Evolutionary conservation across 2,113 vertebrate genomes (phyloP), one percentile per base, ranked within the genome.

Genomic region (Climacteris rufus): DNA sequence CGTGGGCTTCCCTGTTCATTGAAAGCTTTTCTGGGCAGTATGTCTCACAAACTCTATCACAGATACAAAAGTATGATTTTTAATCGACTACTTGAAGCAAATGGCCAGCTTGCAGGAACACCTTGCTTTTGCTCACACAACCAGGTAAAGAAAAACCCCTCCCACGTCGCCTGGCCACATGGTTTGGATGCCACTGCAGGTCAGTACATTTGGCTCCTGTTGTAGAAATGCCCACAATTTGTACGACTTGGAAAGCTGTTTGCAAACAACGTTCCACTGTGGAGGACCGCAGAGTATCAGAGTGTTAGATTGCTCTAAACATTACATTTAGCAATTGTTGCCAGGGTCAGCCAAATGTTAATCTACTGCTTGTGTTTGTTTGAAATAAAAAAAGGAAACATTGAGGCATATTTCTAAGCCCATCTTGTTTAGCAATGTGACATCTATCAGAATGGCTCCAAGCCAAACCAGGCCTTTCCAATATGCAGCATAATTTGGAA

Each of bases 321-420:
- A 92, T 87, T 93, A 86, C 72, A 93, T 93, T 94, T 90, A 96
- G 86, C 94, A 96, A 82, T 95, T 77, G 70, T 66, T 27, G 14
- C 76, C 60, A 85, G 69, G 91, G 79, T 97, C 97, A 98, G 94
- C 93, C 95, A 96, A 97, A 94, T 96, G 92, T 96, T 96, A 95
- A 96, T 95, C 80, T 96, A 95, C 82, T 96, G 93, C 70, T 97
- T 96, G 86, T 90, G 89, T 96, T 96, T 97, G 60, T 70, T 95
- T 95, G 88, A 83, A 91, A 89, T 72, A 92, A 80, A 93, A 91
- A 96, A 94, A 90, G 60, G 82, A 87, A 97, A 95, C 44, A 78
- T 21, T 77, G 59, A 87, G 77, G 89, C 57, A 61, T 57, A 56
- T 87, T 95, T 97, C 92, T 89, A 91, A 97, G 64, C 56, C 83